These are phyloP conservation scores for Antechinus stuartii DNA, from an alignment of 2,113 vertebrate genomes.

Conservation along the genomic window DNA sequence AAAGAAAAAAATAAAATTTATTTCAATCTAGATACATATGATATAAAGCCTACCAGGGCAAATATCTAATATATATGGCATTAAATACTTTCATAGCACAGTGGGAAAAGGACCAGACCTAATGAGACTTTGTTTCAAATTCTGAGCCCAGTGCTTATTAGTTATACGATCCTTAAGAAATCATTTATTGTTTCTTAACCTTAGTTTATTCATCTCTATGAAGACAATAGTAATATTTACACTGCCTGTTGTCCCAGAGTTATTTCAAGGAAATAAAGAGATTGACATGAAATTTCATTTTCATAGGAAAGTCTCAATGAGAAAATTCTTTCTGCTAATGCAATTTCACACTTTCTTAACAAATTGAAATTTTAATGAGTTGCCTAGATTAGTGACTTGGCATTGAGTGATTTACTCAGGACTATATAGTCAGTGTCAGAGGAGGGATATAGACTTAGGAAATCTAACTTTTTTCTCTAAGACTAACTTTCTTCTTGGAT, in stretches of 20 bases:
- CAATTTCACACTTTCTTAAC: not conserved
- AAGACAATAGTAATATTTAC: not conserved
- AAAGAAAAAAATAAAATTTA: not conserved
- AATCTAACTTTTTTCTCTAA: not conserved
- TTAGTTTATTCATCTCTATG: not conserved
- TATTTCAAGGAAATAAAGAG: not conserved
- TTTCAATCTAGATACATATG: not conserved
- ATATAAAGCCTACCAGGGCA: not conserved
- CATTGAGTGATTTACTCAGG: not conserved
- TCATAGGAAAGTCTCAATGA: not conserved
- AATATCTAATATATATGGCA: not conserved
- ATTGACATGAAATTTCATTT: not conserved
- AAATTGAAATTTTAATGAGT: not conserved
- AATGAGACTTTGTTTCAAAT: not conserved
- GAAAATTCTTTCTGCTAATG: not conserved
- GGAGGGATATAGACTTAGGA: not conserved
- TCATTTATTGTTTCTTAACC: not conserved
- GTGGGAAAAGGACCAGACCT: not conserved
- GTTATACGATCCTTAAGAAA: not conserved
- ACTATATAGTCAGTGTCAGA: not conserved
- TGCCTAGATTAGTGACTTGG: not conserved
- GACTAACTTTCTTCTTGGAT: not conserved
- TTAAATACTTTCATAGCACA: not conserved
- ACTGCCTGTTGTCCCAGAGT: not conserved
- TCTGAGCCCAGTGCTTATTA: not conserved